A percentile compares a stretch with the other conserved stretches of the same genome.
These are phyloP conservation scores for Cephus pulcher DNA, from an alignment of 2,888 invertebrate species.

Conservation along the genomic window DNA sequence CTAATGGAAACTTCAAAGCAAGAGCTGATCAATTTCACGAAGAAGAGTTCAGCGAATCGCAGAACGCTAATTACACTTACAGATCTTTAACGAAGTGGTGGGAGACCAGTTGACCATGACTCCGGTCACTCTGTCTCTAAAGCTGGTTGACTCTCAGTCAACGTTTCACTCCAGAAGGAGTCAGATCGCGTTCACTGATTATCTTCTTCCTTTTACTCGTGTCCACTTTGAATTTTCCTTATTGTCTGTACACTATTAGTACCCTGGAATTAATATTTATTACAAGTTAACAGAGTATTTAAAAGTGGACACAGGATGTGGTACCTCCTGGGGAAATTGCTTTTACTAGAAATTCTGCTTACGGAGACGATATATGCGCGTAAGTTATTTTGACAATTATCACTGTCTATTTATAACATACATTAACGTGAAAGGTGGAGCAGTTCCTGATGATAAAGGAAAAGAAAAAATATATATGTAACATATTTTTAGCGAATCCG, in stretches of 20 bases:
- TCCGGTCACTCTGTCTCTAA: constrained; percentile 23
- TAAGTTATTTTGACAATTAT: neutral
- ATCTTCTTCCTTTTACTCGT: neutral
- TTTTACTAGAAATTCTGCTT: neutral
- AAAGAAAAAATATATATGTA: neutral
- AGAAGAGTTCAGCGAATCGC: neutral
- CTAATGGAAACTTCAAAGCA: neutral
- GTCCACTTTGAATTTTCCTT: neutral
- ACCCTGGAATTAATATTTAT: too few relatives aligned
- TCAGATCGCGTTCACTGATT: neutral
- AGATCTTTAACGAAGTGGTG: constrained; percentile 32
- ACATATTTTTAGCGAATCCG: neutral
- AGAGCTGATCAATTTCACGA: neutral
- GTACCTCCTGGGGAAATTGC: neutral
- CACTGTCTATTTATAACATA: neutral
- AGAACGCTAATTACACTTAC: neutral
- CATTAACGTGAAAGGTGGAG: neutral
- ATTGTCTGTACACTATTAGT: neutral
- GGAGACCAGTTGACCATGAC: constrained; percentile 59
- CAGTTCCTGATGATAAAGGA: neutral
- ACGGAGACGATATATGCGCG: neutral
- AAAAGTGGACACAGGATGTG: neutral
- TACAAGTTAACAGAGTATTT: neutral
- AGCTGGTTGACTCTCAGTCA: constrained; percentile 8
- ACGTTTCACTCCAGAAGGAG: constrained; percentile 9